Conservation (phyloP, 2,797 vertebrate genomes). For the Fratercula arctica region DNA sequence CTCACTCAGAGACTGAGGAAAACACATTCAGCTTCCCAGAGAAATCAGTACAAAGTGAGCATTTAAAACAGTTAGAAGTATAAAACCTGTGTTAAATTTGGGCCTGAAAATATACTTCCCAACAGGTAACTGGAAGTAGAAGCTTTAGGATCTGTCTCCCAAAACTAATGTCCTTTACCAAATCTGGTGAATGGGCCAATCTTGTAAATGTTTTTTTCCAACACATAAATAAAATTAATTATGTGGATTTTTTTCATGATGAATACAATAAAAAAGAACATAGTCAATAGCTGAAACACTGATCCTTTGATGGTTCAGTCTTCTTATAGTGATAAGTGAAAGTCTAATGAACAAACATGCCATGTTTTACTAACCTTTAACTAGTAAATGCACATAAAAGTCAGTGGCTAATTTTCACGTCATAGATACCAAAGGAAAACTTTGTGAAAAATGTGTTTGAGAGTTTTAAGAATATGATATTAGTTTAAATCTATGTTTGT, state of each 20-base stretch:
- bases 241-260: not conserved
- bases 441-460: not conserved
- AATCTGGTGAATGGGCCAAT: not conserved
- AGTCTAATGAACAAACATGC: not conserved
- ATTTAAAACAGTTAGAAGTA: not conserved
- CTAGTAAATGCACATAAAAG: not conserved
- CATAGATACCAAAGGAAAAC: not conserved
- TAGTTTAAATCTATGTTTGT: not conserved
- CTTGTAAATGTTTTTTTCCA: not conserved
- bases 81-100: not conserved
- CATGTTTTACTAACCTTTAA: not conserved
- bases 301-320: accelerated
- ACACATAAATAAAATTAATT: not conserved
- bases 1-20: not conserved
- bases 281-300: not conserved
- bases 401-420: not conserved
- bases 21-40: not conserved
- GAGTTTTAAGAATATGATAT: not conserved
- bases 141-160: not conserved
- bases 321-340: not conserved
- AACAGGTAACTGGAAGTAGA: not conserved
- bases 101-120: not conserved
- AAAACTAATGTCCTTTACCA: not conserved
- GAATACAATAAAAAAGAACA: not conserved
- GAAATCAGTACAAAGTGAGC: not conserved